These are phyloP conservation scores for Leptatherina wallacei DNA, from an alignment of 2,797 vertebrate species.

Conservation along the genomic window DNA sequence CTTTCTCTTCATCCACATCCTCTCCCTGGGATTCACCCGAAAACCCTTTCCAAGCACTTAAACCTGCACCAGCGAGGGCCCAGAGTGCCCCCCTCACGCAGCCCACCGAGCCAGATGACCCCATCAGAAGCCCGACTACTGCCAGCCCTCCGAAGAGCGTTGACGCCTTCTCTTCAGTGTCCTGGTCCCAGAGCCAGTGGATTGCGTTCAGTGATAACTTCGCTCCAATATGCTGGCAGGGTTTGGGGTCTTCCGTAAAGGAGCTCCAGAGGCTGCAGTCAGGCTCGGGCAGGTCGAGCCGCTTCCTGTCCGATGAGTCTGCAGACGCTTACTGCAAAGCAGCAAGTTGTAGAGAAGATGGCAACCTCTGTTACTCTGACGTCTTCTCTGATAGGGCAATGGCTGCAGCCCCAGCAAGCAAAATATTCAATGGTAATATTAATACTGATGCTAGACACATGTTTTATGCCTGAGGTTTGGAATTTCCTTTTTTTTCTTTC, in stretches of 20 bases:
- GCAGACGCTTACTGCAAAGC: conserved; percentile 73
- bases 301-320: conserved; percentile 81
- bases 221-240: conserved; percentile 57
- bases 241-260: conserved; percentile 60
- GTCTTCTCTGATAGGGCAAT: conserved; percentile 69
- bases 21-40: conserved; percentile 80
- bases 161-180: conserved; percentile 72
- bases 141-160: conserved; percentile 67
- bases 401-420: conserved; percentile 63
- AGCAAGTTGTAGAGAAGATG: conserved; percentile 71
- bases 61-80: conserved; percentile 77
- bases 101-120: conserved; percentile 58
- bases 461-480: conserved; percentile 52
- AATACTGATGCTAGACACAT: conserved; percentile 55
- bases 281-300: conserved; percentile 65
- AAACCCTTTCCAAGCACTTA: conserved; percentile 77
- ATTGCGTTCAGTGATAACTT: conserved; percentile 85
- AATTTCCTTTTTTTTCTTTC: conserved; percentile 31
- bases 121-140: conserved; percentile 53
- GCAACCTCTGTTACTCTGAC: conserved; percentile 61
- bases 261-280: conserved; percentile 73
- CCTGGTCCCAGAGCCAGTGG: conserved; percentile 85
- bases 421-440: conserved; percentile 84
- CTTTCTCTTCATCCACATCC: conserved; percentile 76
- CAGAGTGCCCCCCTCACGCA: conserved; percentile 81